These are phyloP conservation scores for Myodes glareolus DNA, from an alignment of 2,113 vertebrate genomes.

Conservation along the genomic window DNA sequence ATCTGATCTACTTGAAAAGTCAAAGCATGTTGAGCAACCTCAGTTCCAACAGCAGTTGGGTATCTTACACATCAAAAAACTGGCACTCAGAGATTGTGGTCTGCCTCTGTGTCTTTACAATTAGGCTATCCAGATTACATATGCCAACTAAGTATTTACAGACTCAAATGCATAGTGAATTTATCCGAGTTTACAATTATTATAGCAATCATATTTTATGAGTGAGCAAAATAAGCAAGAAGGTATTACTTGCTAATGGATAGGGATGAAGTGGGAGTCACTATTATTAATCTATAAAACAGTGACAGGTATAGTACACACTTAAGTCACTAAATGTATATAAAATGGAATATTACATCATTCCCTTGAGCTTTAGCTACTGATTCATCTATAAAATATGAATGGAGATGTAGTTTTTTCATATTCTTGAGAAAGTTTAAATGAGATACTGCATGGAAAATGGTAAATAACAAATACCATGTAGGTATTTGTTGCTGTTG, in stretches of 20 bases:
- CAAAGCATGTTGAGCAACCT: neutral
- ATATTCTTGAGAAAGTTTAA: neutral
- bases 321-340: neutral
- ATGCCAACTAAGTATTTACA: neutral
- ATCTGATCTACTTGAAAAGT: slow-evolving; percentile 50
- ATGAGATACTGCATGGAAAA: neutral
- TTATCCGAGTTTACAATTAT: neutral
- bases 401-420: neutral
- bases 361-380: slow-evolving; percentile 16
- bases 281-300: slow-evolving; percentile 16
- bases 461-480: neutral
- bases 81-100: neutral
- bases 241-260: neutral
- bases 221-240: neutral
- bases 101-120: neutral
- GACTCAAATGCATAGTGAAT: slow-evolving; percentile 29
- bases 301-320: neutral
- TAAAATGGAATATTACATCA: neutral
- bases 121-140: neutral
- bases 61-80: neutral
- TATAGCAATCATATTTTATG: neutral
- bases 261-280: neutral
- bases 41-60: neutral
- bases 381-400: neutral
- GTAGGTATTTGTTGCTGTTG: neutral